Percentiles rank a stretch among this genome's conserved stretches.
Conservation (phyloP, 2,797 vertebrate genomes). For the Acropternis orthonyx region DNA sequence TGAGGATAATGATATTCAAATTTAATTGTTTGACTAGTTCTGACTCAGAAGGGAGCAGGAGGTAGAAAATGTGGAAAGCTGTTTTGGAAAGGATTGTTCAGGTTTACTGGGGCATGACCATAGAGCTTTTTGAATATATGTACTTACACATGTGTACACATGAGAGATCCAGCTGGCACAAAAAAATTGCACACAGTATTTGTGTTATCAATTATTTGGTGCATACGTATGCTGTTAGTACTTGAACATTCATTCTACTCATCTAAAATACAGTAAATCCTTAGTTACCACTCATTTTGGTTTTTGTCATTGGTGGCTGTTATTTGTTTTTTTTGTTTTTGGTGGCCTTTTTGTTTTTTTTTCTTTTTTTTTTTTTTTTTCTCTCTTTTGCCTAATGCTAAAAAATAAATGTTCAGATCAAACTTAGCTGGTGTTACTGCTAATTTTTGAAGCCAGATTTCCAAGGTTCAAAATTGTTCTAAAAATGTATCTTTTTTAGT, state of each 20-base stretch:
- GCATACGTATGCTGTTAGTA: background rate
- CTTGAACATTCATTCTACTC: background rate
- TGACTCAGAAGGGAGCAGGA: background rate
- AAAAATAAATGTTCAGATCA: background rate
- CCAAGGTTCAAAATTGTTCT: background rate
- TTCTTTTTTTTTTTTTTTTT: too few species aligned
- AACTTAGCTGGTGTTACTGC: background rate
- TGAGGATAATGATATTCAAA: background rate
- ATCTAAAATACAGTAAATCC: background rate
- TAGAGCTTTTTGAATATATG: background rate
- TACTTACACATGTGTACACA: background rate
- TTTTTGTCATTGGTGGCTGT: background rate
- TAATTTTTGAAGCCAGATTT: background rate
- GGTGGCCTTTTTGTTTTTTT: too few species aligned
- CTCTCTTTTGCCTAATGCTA: background rate
- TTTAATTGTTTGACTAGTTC: background rate
- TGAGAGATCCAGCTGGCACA: background rate
- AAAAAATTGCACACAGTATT: background rate
- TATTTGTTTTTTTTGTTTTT: background rate
- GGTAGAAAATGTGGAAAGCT: background rate
- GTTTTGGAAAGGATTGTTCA: background rate
- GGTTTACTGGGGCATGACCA: background rate
- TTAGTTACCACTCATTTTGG: background rate
- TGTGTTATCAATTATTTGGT: background rate
- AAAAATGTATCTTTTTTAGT: accelerated